Conservation (phyloP, 1,140 invertebrate species). For the Brachionus calyciflorus region DNA sequence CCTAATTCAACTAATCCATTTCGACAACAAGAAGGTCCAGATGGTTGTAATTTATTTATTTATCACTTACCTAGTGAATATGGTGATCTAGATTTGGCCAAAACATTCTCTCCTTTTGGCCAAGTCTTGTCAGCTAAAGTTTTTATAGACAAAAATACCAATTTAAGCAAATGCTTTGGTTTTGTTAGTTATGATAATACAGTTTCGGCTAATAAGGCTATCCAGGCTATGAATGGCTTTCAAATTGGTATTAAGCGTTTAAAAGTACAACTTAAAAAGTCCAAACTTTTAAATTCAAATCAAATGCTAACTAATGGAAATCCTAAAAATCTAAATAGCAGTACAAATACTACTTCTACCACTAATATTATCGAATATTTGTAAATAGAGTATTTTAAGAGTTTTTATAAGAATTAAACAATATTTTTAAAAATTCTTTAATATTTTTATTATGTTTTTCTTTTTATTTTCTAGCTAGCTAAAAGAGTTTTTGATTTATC, state of each 20-base stretch:
- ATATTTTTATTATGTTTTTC: no score
- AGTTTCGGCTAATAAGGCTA: constrained; percentile 90
- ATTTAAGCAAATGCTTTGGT: constrained; percentile 99
- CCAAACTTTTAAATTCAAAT: constrained; percentile 81
- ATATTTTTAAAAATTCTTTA: no score
- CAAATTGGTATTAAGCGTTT: constrained; percentile 97
- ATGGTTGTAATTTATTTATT: constrained; percentile 99
- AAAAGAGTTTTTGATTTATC: no score
- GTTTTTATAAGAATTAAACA: no score
- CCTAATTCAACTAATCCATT: not conserved
- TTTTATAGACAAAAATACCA: constrained; percentile 97
- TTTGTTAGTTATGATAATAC: constrained; percentile 99
- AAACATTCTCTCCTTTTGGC: constrained; percentile 98
- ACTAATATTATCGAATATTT: no score
- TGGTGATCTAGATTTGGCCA: constrained; percentile 94
- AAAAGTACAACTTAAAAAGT: constrained; percentile 98
- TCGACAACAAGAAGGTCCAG: constrained; percentile 69
- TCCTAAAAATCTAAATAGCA: not conserved
- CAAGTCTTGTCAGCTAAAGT: constrained; percentile 99
- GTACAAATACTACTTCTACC: not conserved
- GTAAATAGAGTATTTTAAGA: no score
- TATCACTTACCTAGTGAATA: constrained; percentile 99
- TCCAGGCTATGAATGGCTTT: constrained; percentile 99
- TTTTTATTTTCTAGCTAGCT: no score
- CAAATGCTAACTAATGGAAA: not conserved